Percentiles rank a stretch among this genome's conserved stretches.
These are phyloP conservation scores for Bolinopsis microptera DNA, from an alignment of 37 sponge, comb jelly and placozoan genomes.

Conservation along the genomic window DNA sequence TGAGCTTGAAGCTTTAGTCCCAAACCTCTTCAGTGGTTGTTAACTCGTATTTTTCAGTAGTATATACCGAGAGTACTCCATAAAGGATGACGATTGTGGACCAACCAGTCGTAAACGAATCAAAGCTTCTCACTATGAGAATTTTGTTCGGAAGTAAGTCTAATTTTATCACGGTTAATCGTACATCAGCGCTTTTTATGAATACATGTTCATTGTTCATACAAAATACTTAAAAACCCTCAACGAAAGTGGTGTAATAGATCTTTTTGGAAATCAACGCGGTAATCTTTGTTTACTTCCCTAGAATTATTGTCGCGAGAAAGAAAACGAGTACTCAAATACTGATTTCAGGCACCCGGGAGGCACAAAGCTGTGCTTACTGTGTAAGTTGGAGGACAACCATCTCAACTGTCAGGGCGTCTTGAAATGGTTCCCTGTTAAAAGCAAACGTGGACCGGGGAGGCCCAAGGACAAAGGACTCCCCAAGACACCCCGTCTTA, in stretches of 20 bases:
- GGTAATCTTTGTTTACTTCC: too few relatives aligned
- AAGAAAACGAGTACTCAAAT: too few relatives aligned
- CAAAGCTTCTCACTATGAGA: constrained; percentile 61
- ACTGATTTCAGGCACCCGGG: constrained; percentile 37
- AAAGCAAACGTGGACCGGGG: constrained; percentile 60
- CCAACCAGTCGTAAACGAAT: not conserved
- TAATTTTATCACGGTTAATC: not conserved
- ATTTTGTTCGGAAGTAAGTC: constrained; percentile 54
- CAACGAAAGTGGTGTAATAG: too few relatives aligned
- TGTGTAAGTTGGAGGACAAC: constrained; percentile 54
- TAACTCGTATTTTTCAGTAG: too few relatives aligned
- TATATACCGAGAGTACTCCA: constrained; percentile 19
- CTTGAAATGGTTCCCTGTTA: constrained; percentile 61
- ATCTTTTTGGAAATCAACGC: too few relatives aligned
- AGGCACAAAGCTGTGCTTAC: constrained; percentile 40
- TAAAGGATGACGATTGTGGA: constrained; percentile 18
- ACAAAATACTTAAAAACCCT: too few relatives aligned
- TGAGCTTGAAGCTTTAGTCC: too few relatives aligned
- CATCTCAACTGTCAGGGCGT: constrained; percentile 43
- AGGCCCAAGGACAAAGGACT: constrained; percentile 61
- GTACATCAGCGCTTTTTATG: too few relatives aligned
- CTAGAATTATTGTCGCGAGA: too few relatives aligned
- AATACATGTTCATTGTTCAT: too few relatives aligned
- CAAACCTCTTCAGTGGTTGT: too few relatives aligned
- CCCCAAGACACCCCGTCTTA: constrained; percentile 22